Evolutionary conservation across 2,888 invertebrate genomes (phyloP), one percentile per base, ranked within the genome.

Genomic region (Aporophyla nigra): DNA sequence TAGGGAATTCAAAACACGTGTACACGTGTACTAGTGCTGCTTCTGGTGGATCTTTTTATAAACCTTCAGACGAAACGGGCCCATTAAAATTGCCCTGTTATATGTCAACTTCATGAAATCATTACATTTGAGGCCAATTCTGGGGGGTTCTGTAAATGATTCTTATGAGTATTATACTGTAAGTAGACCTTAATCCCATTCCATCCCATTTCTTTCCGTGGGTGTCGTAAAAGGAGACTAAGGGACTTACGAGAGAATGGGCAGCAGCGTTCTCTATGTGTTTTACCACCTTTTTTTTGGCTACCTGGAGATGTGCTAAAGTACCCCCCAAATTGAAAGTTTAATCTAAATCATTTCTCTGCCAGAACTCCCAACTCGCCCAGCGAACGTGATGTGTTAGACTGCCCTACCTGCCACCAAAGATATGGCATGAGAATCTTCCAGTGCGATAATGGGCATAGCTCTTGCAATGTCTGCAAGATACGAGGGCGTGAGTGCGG

Each of bases 381-480:
- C 5, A 54, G 54, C 6, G 81, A 80, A 6, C 87, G 89, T 1
- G 76, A 86, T 2, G 86, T 86, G 14, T 61, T 90, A 0, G 89
- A 88, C 54, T 95, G 95, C 59, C 90, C 86, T 0, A 93, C 94
- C 0, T 95, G 95, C 77, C 84, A 87, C 7, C 70, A 85, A 0
- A 79, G 78, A 24, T 92, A 88, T 46, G 90, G 90, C 0, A 19
- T 84, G 40, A 86, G 82, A 33, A 94, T 95, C 71, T 95, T 84
- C 85, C 92, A 93, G 69, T 96, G 95, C 74, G 46, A 59, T 5
- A 83, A 54, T 24, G 82, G 84, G 0, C 85, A 85, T 16, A 81
- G 84, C 71, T 58, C 82, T 12, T 82, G 84, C 66, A 66, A 69
- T 16, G 73, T 68, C 40, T 85, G 84, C 65, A 82, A 78, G 71